Evolutionary conservation across 2,888 invertebrate genomes (phyloP).

Genomic region (Drosophila imparisetae): DNA sequence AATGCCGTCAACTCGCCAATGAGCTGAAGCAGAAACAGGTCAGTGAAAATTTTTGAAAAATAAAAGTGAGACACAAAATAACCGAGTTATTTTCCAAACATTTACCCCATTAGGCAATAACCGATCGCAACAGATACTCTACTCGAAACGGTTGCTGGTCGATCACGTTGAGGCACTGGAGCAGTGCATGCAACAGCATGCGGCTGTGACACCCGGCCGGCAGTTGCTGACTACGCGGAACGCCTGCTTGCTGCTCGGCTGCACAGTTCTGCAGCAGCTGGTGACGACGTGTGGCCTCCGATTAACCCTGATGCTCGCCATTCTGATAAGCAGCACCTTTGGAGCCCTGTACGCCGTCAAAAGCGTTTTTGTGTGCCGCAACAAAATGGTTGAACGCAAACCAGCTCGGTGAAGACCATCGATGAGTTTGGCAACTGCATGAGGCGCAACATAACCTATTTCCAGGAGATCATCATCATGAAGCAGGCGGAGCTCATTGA

Average conservation of each 20-base stretch:
- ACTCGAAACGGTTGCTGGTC: constrained; percentile 82
- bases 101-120: constrained; percentile 64
- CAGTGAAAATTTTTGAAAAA: constrained; percentile 39
- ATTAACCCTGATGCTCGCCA: constrained; percentile 74
- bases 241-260: constrained; percentile 75
- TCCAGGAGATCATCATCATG: constrained; percentile 83
- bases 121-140: constrained; percentile 77
- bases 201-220: constrained; percentile 31
- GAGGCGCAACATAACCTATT: constrained; percentile 83
- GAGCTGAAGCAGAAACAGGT: constrained; percentile 83
- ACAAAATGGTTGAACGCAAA: constrained; percentile 80
- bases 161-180: constrained; percentile 84
- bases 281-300: constrained; percentile 76
- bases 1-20: constrained; percentile 62
- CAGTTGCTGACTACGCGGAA: constrained; percentile 77
- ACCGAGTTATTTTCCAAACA: neutral
- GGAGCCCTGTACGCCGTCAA: constrained; percentile 79
- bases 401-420: constrained; percentile 81
- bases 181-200: constrained; percentile 66
- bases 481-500: constrained; percentile 82
- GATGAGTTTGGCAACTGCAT: constrained; percentile 84
- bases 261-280: constrained; percentile 78
- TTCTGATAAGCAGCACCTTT: constrained; percentile 78
- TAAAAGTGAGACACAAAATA: constrained; percentile 14
- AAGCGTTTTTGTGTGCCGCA: constrained; percentile 80